These are phyloP conservation scores for Trachymyrmex septentrionalis DNA, from an alignment of 1,140 invertebrate genomes.

Conservation along the genomic window DNA sequence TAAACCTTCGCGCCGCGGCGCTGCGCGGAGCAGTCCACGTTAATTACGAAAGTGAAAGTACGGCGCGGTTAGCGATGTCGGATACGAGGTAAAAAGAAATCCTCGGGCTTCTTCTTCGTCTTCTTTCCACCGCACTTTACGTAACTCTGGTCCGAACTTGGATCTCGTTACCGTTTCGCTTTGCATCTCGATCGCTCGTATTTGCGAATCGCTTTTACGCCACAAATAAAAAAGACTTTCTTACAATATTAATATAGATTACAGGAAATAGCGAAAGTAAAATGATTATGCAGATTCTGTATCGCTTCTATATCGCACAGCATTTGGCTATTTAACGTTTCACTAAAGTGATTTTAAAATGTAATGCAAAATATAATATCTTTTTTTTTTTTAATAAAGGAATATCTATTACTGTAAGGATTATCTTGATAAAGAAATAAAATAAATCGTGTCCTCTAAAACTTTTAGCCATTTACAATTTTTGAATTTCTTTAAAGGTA, in stretches of 20 bases:
- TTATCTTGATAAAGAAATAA: background rate
- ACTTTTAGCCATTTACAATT: background rate
- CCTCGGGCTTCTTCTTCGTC: slow-evolving; percentile 63
- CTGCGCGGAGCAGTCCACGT: slow-evolving; percentile 34
- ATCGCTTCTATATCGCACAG: background rate
- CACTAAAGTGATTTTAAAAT: background rate
- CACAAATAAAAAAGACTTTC: background rate
- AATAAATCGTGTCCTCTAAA: background rate
- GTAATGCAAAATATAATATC: background rate
- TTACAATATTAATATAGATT: background rate
- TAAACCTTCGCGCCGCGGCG: background rate
- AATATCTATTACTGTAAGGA: background rate
- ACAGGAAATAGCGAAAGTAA: background rate
- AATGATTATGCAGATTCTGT: background rate
- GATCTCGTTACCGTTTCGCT: slow-evolving; percentile 69
- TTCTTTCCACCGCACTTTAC: slow-evolving; percentile 68
- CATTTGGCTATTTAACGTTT: background rate
- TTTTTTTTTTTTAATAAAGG: background rate
- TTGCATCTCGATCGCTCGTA: background rate
- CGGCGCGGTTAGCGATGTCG: slow-evolving; percentile 75
- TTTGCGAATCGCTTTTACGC: background rate
- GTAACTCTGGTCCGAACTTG: slow-evolving; percentile 56
- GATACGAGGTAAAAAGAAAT: slow-evolving; percentile 74
- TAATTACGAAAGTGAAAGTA: slow-evolving; percentile 82
- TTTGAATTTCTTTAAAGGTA: background rate